A percentile compares a stretch with the other conserved stretches of the same genome.
These are phyloP conservation scores for Myotis brandtii DNA, from an alignment of 2,113 vertebrate species.

Conservation along the genomic window DNA sequence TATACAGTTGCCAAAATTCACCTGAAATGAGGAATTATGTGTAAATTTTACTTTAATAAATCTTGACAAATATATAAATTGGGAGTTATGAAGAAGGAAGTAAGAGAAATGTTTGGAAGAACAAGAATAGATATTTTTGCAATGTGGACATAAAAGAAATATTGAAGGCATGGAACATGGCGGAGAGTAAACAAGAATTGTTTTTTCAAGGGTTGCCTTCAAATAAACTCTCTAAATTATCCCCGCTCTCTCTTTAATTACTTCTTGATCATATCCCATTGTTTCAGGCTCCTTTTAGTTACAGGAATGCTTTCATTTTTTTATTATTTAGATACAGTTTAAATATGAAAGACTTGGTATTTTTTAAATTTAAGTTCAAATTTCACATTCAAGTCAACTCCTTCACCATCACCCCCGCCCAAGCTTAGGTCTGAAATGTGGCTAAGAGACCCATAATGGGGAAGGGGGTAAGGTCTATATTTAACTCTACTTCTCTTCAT, in stretches of 20 bases:
- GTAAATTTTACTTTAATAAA: not conserved
- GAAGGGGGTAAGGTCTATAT: not conserved
- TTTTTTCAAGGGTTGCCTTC: constrained; percentile 23
- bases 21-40: not conserved
- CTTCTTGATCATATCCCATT: not conserved
- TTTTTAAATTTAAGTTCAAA: constrained; percentile 14
- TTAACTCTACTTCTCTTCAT: not conserved
- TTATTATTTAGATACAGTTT: not conserved
- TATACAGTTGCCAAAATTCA: not conserved
- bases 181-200: not conserved
- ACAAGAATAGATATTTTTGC: not conserved
- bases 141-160: not conserved
- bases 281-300: not conserved
- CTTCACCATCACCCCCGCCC: fast-evolving
- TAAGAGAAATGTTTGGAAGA: not conserved
- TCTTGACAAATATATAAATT: not conserved
- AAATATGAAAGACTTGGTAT: not conserved
- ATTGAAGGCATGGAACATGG: not conserved
- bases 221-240: not conserved
- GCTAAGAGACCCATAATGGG: not conserved
- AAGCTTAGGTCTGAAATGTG: not conserved
- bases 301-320: not conserved
- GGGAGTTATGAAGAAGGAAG: not conserved
- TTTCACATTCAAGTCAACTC: not conserved
- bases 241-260: not conserved